These are phyloP conservation scores for Drosophila triauraria DNA, from an alignment of 1,140 invertebrate species.

Conservation along the genomic window DNA sequence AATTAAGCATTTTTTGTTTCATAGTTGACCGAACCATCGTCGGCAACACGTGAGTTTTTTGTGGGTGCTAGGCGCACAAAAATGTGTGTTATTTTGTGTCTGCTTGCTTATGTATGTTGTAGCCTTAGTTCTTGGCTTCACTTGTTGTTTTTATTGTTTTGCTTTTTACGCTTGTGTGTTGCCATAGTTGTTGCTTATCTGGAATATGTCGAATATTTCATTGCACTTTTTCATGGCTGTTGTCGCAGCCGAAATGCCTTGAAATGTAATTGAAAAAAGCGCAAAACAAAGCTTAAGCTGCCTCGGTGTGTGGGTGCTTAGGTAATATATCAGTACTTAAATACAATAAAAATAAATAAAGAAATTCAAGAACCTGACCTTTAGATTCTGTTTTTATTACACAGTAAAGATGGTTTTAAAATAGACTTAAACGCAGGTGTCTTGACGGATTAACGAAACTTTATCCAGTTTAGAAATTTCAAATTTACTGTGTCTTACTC, in stretches of 20 bases:
- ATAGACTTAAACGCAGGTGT: background rate
- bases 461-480: too few species aligned
- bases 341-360: background rate
- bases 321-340: background rate
- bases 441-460: background rate
- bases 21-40: constrained; percentile 34
- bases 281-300: constrained; percentile 30
- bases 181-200: constrained; percentile 42
- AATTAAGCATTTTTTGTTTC: constrained; percentile 66
- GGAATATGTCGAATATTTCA: constrained; percentile 54
- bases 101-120: constrained; percentile 37
- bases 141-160: constrained; percentile 9
- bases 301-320: background rate
- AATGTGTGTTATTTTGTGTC: constrained; percentile 9
- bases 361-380: constrained; percentile 6
- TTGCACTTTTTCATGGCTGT: constrained; percentile 51
- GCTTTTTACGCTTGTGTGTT: background rate
- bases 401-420: too few species aligned
- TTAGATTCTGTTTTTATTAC: background rate
- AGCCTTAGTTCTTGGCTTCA: constrained; percentile 35
- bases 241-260: constrained; percentile 35
- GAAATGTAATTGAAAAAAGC: constrained; percentile 48
- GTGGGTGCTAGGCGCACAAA: constrained; percentile 38
- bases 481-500: too few species aligned
- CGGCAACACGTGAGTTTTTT: constrained; percentile 39